These are phyloP conservation scores for Crossocerus cetratus DNA, from an alignment of 2,888 invertebrate genomes.

Conservation along the genomic window DNA sequence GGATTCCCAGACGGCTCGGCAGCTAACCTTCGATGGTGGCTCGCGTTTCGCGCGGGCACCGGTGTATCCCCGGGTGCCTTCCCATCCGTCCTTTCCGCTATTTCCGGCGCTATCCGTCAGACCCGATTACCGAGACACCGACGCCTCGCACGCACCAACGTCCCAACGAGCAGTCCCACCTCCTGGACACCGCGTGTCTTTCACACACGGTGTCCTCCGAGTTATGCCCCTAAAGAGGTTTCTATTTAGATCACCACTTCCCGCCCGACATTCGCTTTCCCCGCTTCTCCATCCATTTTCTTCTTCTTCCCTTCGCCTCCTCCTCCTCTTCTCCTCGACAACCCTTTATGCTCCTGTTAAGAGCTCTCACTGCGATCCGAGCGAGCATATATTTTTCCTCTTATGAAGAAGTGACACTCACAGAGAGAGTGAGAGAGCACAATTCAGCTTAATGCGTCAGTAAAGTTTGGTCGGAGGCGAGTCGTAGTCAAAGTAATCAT, in stretches of 20 bases:
- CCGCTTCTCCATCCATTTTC: neutral
- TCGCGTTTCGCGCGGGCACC: conserved; percentile 33
- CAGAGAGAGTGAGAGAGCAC: too few species aligned
- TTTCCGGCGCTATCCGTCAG: conserved; percentile 76
- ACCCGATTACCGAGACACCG: conserved; percentile 70
- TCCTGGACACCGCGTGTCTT: conserved; percentile 68
- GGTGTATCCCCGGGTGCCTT: conserved; percentile 19
- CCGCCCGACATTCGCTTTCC: conserved; percentile 36
- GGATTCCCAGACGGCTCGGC: conserved; percentile 69
- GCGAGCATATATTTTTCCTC: neutral
- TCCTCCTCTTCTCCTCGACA: neutral
- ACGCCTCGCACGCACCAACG: conserved; percentile 39
- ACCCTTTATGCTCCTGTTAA: neutral
- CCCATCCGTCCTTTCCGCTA: conserved; percentile 64
- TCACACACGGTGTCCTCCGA: conserved; percentile 71
- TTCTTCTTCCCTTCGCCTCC: conserved; percentile 7
- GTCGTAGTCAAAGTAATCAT: too few species aligned
- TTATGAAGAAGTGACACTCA: too few species aligned
- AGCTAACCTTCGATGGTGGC: conserved; percentile 62
- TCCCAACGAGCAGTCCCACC: conserved; percentile 60
- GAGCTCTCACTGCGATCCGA: neutral
- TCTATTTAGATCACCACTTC: conserved; percentile 70
- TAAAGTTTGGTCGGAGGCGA: too few species aligned
- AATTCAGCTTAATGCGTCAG: too few species aligned
- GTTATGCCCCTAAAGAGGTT: conserved; percentile 73